Evolutionary conservation across 1,140 invertebrate genomes (phyloP).

Genomic region (Grapholita molesta): DNA sequence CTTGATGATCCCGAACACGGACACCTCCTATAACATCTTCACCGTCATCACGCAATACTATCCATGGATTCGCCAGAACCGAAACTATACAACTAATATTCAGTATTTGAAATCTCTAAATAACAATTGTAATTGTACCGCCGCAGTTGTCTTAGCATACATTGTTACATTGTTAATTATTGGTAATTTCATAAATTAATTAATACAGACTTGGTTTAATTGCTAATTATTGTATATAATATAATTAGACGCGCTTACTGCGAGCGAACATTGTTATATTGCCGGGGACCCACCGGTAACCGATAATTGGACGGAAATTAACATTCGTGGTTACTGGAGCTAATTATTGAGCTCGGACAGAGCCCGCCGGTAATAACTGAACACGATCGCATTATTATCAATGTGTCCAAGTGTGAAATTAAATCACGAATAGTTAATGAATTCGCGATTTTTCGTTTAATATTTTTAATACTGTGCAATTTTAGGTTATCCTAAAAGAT

Average conservation of each 20-base stretch:
- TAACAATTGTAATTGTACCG: not conserved
- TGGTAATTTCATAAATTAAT: conserved; percentile 1
- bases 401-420: not conserved
- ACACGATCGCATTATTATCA: not conserved
- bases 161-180: not conserved
- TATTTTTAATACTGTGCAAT: no score
- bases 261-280: not conserved
- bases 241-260: not conserved
- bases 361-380: not conserved
- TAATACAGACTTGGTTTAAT: not conserved
- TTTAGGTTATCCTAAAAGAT: no score
- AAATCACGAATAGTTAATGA: not conserved
- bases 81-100: not conserved
- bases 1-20: conserved; percentile 27
- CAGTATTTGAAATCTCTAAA: not conserved
- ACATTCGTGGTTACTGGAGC: conserved; percentile 8
- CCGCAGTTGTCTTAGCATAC: not conserved
- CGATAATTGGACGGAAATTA: conserved; percentile 14
- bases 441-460: no score
- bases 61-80: conserved; percentile 43
- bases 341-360: not conserved
- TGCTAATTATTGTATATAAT: not conserved
- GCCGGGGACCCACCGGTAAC: not conserved
- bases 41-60: conserved; percentile 48
- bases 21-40: conserved; percentile 46